These are phyloP conservation scores for Silurus lanzhouensis DNA, from an alignment of 2,797 vertebrate species.

Conservation along the genomic window DNA sequence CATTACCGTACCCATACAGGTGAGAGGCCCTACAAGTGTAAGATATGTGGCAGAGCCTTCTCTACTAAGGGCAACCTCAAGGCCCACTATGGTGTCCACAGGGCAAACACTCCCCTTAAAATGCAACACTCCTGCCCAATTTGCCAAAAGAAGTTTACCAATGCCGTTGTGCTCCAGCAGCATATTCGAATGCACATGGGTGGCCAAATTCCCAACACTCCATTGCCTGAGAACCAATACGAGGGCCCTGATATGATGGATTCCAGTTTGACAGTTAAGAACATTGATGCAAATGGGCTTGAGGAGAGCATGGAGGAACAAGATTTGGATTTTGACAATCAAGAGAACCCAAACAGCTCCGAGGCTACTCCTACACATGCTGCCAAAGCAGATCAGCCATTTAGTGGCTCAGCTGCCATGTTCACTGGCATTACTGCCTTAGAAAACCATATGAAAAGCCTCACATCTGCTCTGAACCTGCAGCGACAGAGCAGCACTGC, in stretches of 20 bases:
- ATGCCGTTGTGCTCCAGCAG: slow-evolving; percentile 93
- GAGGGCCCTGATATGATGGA: slow-evolving; percentile 76
- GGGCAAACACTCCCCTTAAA: slow-evolving; percentile 85
- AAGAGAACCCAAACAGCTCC: slow-evolving; percentile 68
- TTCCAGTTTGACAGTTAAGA: slow-evolving; percentile 70
- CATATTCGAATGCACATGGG: slow-evolving; percentile 99
- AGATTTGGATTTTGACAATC: slow-evolving; percentile 74
- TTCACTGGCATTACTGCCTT: slow-evolving; percentile 77
- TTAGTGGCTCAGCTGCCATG: slow-evolving; percentile 53
- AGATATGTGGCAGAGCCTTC: slow-evolving; percentile 94
- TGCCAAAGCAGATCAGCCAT: slow-evolving; percentile 60
- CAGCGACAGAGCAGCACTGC: slow-evolving; percentile 87
- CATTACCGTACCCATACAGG: slow-evolving; percentile 98
- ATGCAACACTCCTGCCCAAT: slow-evolving; percentile 98
- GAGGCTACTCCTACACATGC: slow-evolving; percentile 38
- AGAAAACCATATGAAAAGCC: slow-evolving; percentile 80
- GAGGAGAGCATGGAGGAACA: slow-evolving; percentile 75
- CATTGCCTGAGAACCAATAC: slow-evolving; percentile 79
- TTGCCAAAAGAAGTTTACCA: slow-evolving; percentile 99
- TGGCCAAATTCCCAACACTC: slow-evolving; percentile 94
- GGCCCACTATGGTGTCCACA: slow-evolving; percentile 94
- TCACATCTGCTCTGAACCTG: slow-evolving; percentile 77
- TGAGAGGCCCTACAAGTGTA: slow-evolving; percentile 95
- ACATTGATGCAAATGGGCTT: slow-evolving; percentile 61
- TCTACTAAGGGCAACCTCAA: slow-evolving; percentile 98